Percentiles rank a stretch among this genome's conserved stretches.
Conservation (phyloP, 2,797 vertebrate genomes). For the Prionace glauca region DNA sequence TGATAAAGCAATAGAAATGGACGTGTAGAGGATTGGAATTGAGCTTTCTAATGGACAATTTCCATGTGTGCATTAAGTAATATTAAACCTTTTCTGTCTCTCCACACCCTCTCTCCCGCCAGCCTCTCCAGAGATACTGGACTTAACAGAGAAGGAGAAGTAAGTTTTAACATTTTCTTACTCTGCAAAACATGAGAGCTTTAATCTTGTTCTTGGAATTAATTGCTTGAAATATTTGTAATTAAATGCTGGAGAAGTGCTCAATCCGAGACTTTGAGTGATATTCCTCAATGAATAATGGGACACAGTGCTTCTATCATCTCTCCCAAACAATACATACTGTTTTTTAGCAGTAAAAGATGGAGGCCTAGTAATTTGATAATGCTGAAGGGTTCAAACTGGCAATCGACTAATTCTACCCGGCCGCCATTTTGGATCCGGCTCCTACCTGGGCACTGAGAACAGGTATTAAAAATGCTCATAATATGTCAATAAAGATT, state of each 20-base stretch:
- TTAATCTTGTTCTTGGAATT: not conserved
- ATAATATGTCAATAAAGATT: not conserved
- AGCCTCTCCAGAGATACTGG: slow-evolving; percentile 79
- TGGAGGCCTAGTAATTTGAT: not conserved
- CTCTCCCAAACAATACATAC: not conserved
- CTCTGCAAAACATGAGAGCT: not conserved
- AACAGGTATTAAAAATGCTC: not conserved
- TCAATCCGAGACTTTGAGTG: not conserved
- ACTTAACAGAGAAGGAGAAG: slow-evolving; percentile 75
- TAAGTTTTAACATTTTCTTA: slow-evolving; percentile 56
- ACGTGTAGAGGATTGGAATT: not conserved
- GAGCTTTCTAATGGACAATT: not conserved
- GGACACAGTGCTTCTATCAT: not conserved
- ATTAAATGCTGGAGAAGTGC: not conserved
- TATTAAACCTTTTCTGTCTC: not conserved
- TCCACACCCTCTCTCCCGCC: slow-evolving; percentile 41
- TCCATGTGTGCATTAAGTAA: not conserved
- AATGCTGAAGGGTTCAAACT: not conserved
- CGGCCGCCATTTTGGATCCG: not conserved
- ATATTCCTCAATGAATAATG: not conserved
- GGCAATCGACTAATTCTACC: no score
- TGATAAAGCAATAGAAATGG: not conserved
- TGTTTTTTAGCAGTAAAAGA: not conserved
- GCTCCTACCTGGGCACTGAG: not conserved
- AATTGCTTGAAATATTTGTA: not conserved